Evolutionary conservation across 2,113 vertebrate genomes (phyloP), one percentile per base, ranked within the genome.

Genomic region (Pheucticus melanocephalus): DNA sequence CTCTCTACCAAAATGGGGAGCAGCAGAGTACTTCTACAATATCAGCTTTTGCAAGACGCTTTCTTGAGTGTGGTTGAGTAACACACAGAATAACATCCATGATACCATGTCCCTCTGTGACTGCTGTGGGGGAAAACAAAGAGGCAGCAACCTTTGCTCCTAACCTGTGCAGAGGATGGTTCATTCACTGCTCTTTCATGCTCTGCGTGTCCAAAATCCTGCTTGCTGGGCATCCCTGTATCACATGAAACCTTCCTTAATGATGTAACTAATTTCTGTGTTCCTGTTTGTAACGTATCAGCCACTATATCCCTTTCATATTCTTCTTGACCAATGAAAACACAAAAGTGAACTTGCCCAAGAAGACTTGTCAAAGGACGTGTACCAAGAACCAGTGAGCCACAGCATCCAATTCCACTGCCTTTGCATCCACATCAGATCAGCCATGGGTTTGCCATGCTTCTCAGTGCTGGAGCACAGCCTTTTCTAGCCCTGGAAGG

Each of bases 391-490:
- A 54, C 30, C 44, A 79, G 35, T 4, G 1, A 45, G 44, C 27
- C 61, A 30, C 51, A n/a, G 23, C 42, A 64, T 12, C 31, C 60
- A 35, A n/a, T 50, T 70, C 45, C 39, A 42, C 33, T 1, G 0
- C 7, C 30, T 59, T 63, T 91, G 23, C 59, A 65, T 28, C 7
- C 5, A 5, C 54, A n/a, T 15, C 23, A 44, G 30, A 35, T n/a
- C 53, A 82, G 44, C 53, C n/a, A 7, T 1, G 2, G 22, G n/a
- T 82, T 87, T 76, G 57, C 45, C 37, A 30, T 0, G 0, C 10
- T 64, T 35, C 31, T 80, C 28, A 16, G 9, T 1, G 0, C 25
- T 0, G 0, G 56, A 65, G 25, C 22, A 61, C 2, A 5, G 27
- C 31, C 15, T 57, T 0, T 0, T 23, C 60, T 0, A 0, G 60